phyloP scores from a whole-genome alignment of 2,797 vertebrate species.

The Netta rufina region DNA sequence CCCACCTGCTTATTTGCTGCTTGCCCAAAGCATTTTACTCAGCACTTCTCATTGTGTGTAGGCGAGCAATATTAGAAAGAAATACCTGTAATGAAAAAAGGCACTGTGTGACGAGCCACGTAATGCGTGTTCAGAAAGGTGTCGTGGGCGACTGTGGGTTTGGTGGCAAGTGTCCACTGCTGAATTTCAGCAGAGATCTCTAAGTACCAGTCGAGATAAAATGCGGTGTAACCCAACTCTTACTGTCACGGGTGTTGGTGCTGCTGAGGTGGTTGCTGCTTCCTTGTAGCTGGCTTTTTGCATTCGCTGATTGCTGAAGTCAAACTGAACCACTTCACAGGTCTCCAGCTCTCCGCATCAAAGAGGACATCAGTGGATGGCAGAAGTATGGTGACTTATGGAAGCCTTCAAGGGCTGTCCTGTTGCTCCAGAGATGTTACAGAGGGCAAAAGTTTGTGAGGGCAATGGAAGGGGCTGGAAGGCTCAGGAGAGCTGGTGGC shows the following conservation, averaged over 20 bases:
- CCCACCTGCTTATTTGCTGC: neutral
- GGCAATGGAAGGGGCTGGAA: neutral
- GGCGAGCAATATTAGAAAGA: neutral
- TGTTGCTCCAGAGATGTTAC: neutral
- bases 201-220: neutral
- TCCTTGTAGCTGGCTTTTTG: neutral
- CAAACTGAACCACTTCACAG: neutral
- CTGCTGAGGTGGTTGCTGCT: neutral
- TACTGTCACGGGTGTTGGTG: neutral
- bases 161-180: neutral
- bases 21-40: neutral
- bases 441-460: neutral
- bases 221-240: neutral
- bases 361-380: neutral
- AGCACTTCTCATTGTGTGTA: neutral
- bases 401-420: neutral
- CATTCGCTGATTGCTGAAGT: neutral
- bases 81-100: neutral
- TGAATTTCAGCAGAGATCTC: neutral
- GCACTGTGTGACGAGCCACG: neutral
- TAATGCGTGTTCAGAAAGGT: rapidly evolving
- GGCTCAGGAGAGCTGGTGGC: neutral
- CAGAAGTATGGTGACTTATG: neutral
- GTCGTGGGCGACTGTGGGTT: rapidly evolving
- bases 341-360: neutral